These are phyloP conservation scores for Anoplolepis gracilipes DNA, from an alignment of 1,140 invertebrate species.

Conservation along the genomic window DNA sequence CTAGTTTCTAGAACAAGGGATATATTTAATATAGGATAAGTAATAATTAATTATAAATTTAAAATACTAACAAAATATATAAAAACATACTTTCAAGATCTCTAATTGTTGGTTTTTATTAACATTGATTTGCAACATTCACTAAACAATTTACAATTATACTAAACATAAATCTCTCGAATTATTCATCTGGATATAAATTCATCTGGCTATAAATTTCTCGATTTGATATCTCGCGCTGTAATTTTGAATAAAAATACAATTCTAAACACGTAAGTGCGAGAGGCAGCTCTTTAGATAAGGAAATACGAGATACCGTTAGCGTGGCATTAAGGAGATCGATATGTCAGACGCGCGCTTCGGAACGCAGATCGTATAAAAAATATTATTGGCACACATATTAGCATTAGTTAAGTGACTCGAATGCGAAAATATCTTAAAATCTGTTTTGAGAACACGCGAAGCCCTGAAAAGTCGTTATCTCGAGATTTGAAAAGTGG, in stretches of 20 bases:
- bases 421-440: slow-evolving; percentile 1
- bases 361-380: slow-evolving; percentile 5
- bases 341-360: slow-evolving; percentile 30
- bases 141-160: not conserved
- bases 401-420: slow-evolving; percentile 10
- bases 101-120: not conserved
- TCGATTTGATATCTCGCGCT: not conserved
- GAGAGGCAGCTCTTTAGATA: not conserved
- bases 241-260: slow-evolving; percentile 58
- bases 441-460: not conserved
- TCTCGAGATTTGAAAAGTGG: not conserved
- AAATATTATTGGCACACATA: not conserved
- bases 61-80: not conserved
- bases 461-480: not conserved
- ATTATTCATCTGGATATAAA: not conserved
- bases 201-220: slow-evolving; percentile 1
- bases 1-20: not conserved
- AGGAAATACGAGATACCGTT: slow-evolving; percentile 60
- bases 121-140: not conserved
- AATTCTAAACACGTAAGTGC: not conserved
- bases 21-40: not conserved
- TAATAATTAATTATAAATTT: not conserved
- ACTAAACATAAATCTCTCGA: slow-evolving; percentile 3
- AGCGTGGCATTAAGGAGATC: slow-evolving; percentile 44
- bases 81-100: not conserved